A percentile compares a stretch with the other conserved stretches of the same genome.
Evolutionary conservation across 2,113 vertebrate genomes (phyloP).

Genomic region (Brachypodius melanocephalos): DNA sequence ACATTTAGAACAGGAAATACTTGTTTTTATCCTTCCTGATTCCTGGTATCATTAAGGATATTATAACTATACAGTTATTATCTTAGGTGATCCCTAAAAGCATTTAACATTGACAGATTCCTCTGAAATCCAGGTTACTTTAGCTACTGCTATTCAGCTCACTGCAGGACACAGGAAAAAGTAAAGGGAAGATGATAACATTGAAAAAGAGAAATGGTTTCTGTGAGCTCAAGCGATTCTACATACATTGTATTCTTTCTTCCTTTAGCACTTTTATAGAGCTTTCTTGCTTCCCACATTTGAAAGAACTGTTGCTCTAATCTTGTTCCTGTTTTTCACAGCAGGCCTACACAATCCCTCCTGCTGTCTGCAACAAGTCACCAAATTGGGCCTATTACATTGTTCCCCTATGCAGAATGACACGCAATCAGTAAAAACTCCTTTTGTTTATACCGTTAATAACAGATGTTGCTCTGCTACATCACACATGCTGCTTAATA

Average conservation of each 20-base stretch:
- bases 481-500: constrained; percentile 75
- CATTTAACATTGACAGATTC: neutral
- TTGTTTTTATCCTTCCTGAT: neutral
- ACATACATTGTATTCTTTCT: neutral
- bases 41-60: neutral
- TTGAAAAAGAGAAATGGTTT: neutral
- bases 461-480: constrained; percentile 73
- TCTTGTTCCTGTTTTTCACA: constrained; percentile 54
- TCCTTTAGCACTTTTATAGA: neutral
- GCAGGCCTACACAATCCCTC: constrained; percentile 38
- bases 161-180: neutral
- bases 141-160: neutral
- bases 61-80: neutral
- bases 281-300: neutral
- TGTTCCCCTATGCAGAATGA: constrained; percentile 41
- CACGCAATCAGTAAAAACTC: constrained; percentile 30
- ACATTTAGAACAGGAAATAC: neutral
- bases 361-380: neutral
- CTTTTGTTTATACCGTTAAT: constrained; percentile 71
- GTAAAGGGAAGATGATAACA: neutral
- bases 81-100: neutral
- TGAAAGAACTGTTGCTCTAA: constrained; percentile 41
- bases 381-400: constrained; percentile 18
- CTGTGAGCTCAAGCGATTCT: neutral
- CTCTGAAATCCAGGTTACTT: neutral